Percentiles rank a stretch among this genome's conserved stretches.
These are phyloP conservation scores for Mormyrus hasselquistii DNA, from an alignment of 2,797 vertebrate species.

Conservation along the genomic window DNA sequence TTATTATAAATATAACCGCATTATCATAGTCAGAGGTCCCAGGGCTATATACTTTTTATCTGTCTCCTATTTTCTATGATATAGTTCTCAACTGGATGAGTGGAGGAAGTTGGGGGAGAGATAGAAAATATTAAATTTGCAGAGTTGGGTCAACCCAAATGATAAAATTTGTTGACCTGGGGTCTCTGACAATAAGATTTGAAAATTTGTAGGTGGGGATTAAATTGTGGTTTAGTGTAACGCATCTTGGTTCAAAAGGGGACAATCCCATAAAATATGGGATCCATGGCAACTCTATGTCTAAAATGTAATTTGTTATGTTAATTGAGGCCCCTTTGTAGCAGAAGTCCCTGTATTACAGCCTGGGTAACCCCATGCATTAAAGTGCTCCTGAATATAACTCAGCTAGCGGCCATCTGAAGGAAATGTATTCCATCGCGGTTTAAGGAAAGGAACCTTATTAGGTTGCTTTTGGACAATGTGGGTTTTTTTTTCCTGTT, in stretches of 20 bases:
- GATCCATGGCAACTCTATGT: not conserved
- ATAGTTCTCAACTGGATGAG: not conserved
- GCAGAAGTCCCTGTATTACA: not conserved
- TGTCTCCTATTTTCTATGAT: not conserved
- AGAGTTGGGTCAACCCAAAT: not conserved
- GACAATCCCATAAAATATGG: not conserved
- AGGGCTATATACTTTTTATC: not conserved
- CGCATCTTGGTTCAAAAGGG: not conserved
- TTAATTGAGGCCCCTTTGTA: not conserved
- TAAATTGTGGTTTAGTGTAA: not conserved
- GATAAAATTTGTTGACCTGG: not conserved
- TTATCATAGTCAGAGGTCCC: not conserved
- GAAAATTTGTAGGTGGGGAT: not conserved
- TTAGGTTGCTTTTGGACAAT: not conserved
- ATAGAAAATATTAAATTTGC: not conserved
- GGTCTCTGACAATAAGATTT: not conserved
- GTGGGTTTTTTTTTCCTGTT: not conserved
- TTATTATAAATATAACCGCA: not conserved
- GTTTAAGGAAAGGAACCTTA: not conserved
- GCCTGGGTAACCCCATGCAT: not conserved
- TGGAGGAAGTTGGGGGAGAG: not conserved
- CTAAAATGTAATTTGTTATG: not conserved
- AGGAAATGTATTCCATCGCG: not conserved
- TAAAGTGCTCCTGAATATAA: not conserved
- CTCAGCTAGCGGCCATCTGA: not conserved